Base-by-base conservation (phyloP, 37 sponge, comb jelly and placozoan genomes). In the Lycopodina hypogea region DNA sequence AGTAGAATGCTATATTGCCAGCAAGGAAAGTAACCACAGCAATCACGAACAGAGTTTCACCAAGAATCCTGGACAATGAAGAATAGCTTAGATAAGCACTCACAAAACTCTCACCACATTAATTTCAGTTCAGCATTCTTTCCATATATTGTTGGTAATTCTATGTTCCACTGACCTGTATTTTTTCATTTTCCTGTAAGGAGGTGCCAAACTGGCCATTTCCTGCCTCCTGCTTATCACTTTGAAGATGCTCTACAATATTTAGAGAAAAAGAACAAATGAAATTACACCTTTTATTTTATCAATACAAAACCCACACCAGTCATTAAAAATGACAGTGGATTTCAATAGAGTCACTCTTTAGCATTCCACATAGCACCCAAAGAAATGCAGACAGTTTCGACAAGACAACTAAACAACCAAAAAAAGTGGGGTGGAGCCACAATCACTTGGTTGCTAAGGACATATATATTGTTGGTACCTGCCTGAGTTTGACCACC, bases 1-100 rank as follows among this genome's bases (percentile, higher is more conserved):
- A 55, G 29, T 87, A 68, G 65, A 92, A 87, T 1, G 68, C 45
- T 2, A 85, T 63, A 52, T 78, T 92, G 11, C 79, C 68, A 1
- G 78, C 65, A 34, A 92, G 45, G 57, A 77, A 88, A 23, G 40
- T 17, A 0, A 84, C 1, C 23, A 84, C 36, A 12, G 86, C 56
- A 1, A 42, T 11, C 4, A 84, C 4, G 86, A 88, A 92, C 0
- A 80, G 11, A 22, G 59, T 7, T 35, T 53, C 69, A 4, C 65
- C 80, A 0, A 81, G 22, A 18, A 62, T 8, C 37, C 90, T 89
- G 74, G n/a, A 64, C 48, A 21, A 51, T 32, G 39, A 36, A 68
- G 28, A 29, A 29, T 26, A 15, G 68, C 9, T 35, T 67, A 11
- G 51, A 30, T 58, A 35, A 66, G 34, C 67, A 4, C 67, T 26